Conservation (phyloP, 2,888 invertebrate genomes). For the Chalcis sispes region DNA sequence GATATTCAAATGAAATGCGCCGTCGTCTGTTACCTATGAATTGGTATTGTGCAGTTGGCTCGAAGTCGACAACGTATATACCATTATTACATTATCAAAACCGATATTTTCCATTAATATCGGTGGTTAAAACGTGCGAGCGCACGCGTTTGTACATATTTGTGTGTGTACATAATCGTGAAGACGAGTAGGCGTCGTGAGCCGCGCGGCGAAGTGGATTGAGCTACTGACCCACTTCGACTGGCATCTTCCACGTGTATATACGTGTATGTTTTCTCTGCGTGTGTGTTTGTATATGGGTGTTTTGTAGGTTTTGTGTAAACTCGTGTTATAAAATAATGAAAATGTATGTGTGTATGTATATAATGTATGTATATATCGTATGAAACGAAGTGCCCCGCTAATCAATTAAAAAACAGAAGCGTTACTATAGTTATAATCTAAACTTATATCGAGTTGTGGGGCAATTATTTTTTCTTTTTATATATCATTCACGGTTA, state of each 20-base stretch:
- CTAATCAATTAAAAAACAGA: slow-evolving; percentile 15
- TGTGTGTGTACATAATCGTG: slow-evolving; percentile 3
- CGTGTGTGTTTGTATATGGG: too few species aligned
- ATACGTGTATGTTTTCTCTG: neutral
- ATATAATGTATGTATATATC: slow-evolving; percentile 11
- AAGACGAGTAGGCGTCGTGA: slow-evolving; percentile 26
- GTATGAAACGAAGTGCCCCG: slow-evolving; percentile 6
- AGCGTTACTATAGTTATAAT: too few species aligned
- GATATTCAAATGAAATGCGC: neutral
- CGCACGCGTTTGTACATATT: too few species aligned
- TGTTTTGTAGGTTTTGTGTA: too few species aligned
- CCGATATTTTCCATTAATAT: slow-evolving; percentile 29
- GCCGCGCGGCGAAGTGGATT: slow-evolving; percentile 39
- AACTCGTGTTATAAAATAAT: slow-evolving; percentile 25
- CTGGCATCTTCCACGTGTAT: slow-evolving; percentile 4
- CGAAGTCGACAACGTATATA: slow-evolving; percentile 60
- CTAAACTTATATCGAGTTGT: too few species aligned
- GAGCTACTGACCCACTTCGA: slow-evolving; percentile 51
- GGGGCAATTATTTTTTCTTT: too few species aligned
- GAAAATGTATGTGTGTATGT: too few species aligned
- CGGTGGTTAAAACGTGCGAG: slow-evolving; percentile 5
- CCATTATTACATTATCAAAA: slow-evolving; percentile 20
- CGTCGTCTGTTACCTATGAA: slow-evolving; percentile 53
- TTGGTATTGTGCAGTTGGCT: slow-evolving; percentile 75
- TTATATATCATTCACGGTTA: too few species aligned